Conservation (phyloP, 2,797 vertebrate genomes). For the Holocentrus rufus region DNA sequence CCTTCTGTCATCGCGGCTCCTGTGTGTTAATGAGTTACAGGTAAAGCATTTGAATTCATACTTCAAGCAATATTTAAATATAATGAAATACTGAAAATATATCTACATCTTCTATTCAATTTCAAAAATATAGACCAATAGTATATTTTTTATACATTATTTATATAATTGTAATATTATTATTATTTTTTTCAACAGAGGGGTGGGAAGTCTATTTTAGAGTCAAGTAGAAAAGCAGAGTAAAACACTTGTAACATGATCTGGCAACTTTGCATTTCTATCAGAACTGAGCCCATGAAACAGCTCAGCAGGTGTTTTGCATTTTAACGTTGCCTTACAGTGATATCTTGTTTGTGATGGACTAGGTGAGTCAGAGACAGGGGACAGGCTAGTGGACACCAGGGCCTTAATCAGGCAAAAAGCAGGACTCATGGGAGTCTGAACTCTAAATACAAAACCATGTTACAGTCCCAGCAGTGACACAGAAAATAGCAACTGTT, state of each 20-base stretch:
- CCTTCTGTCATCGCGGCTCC: slow-evolving; percentile 91
- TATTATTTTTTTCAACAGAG: no score
- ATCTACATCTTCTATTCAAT: background rate
- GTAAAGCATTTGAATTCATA: background rate
- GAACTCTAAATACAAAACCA: background rate
- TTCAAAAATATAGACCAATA: no score
- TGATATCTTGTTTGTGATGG: background rate
- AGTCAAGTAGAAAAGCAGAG: no score
- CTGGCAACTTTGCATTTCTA: background rate
- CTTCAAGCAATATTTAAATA: background rate
- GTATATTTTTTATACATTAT: no score
- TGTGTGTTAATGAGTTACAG: slow-evolving; percentile 53
- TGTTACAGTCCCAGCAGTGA: background rate
- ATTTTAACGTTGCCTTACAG: background rate
- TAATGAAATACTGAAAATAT: background rate
- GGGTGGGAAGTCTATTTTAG: no score
- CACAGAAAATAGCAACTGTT: background rate
- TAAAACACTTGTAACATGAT: background rate
- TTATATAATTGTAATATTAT: no score
- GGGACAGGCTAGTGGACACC: background rate
- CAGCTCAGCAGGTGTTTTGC: background rate
- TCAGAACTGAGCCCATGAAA: background rate
- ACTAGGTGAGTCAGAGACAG: background rate
- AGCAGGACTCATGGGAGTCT: slow-evolving; percentile 2
- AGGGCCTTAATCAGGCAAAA: slow-evolving; percentile 34